phyloP scores from a whole-genome alignment of 2,797 vertebrate genomes.

The Acanthornis magna region DNA sequence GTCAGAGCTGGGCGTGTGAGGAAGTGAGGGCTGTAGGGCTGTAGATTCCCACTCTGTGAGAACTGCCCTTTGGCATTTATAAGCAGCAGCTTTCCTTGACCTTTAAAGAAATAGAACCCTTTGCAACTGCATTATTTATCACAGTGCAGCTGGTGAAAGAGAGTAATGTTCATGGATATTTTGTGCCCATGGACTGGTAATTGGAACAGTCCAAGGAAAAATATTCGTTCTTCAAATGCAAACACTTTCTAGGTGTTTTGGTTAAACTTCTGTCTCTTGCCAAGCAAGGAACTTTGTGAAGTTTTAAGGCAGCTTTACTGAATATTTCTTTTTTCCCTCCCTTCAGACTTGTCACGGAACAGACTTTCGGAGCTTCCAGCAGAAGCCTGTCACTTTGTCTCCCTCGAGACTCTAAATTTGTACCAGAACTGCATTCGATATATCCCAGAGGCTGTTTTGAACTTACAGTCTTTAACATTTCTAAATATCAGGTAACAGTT shows the following conservation, averaged over 20 bases:
- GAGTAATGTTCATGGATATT: neutral
- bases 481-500: slow-evolving; percentile 91
- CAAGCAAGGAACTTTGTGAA: neutral
- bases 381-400: slow-evolving; percentile 91
- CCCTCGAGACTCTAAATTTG: slow-evolving; percentile 92
- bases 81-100: neutral
- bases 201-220: neutral
- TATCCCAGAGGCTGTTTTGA: slow-evolving; percentile 88
- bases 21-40: neutral
- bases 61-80: neutral
- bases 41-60: neutral
- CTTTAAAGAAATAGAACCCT: neutral
- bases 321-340: neutral
- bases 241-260: neutral
- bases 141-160: neutral
- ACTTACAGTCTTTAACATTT: slow-evolving; percentile 91
- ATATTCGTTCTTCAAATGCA: neutral
- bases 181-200: neutral
- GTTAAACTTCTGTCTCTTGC: neutral
- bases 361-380: slow-evolving; percentile 89
- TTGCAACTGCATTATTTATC: neutral
- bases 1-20: neutral
- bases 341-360: slow-evolving; percentile 90
- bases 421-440: slow-evolving; percentile 97
- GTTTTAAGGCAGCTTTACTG: neutral